Evolutionary conservation across 2,888 invertebrate genomes (phyloP).

Genomic region (Malthinus flaveolus): DNA sequence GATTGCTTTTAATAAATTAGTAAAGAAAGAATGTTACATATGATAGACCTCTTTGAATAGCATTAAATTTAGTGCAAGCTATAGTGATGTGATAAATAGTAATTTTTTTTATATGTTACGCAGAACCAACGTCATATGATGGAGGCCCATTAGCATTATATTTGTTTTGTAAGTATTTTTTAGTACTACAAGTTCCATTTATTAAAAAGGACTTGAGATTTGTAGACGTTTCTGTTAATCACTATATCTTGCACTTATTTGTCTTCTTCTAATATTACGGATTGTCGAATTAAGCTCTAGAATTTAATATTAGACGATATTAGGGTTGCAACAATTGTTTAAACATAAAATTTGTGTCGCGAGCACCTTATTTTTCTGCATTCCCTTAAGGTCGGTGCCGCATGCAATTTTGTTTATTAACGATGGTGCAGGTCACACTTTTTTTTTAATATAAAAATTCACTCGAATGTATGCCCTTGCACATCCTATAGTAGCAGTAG

Average conservation of each 20-base stretch:
- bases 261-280: constrained; percentile 4
- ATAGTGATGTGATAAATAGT: constrained; percentile 38
- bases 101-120: constrained; percentile 37
- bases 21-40: constrained; percentile 1
- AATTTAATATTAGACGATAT: background rate
- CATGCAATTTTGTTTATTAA: constrained; percentile 39
- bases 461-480: constrained; percentile 37
- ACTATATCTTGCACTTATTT: constrained; percentile 48
- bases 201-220: constrained; percentile 12
- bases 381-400: constrained; percentile 41
- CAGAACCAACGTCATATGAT: constrained; percentile 43
- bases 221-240: constrained; percentile 34
- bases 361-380: constrained; percentile 41
- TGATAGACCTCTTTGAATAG: background rate
- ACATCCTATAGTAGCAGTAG: constrained; percentile 40
- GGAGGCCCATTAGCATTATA: constrained; percentile 34
- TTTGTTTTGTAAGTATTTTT: constrained; percentile 40
- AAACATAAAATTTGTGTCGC: constrained; percentile 30
- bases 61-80: constrained; percentile 42
- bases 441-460: constrained; percentile 32
- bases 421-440: constrained; percentile 41
- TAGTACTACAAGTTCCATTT: constrained; percentile 12
- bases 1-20: constrained; percentile 5
- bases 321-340: constrained; percentile 17
- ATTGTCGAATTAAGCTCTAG: too few relatives aligned